Evolutionary conservation across 2,113 vertebrate genomes (phyloP).

Genomic region (Macroglossus sobrinus): DNA sequence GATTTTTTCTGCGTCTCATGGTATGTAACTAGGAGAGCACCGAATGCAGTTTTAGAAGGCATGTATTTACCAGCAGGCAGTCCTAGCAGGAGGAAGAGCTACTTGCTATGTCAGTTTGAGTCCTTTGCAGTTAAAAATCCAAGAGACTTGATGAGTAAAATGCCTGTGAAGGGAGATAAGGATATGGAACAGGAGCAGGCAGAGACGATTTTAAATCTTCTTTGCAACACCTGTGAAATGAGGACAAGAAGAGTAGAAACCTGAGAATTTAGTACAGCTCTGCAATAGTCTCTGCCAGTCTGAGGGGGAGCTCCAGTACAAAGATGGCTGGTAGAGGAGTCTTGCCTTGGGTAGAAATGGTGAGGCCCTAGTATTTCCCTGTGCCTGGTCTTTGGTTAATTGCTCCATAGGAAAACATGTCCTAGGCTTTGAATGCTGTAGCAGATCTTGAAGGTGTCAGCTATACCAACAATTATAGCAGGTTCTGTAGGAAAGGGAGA

Average conservation of each 20-base stretch:
- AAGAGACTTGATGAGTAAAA: not conserved
- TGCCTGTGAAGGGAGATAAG: accelerated
- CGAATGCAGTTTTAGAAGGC: not conserved
- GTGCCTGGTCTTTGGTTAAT: not conserved
- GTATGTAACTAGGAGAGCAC: not conserved
- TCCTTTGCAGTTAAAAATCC: not conserved
- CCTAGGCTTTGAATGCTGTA: not conserved
- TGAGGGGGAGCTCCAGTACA: not conserved
- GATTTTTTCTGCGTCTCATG: not conserved
- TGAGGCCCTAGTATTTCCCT: not conserved
- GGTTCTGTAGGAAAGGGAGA: not conserved
- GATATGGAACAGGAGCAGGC: not conserved
- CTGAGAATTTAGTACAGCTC: not conserved
- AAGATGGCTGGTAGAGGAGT: not conserved
- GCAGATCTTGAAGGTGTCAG: not conserved
- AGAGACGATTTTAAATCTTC: not conserved
- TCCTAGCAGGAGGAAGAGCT: not conserved
- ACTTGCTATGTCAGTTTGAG: not conserved
- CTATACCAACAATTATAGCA: not conserved
- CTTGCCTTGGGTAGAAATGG: too few species aligned
- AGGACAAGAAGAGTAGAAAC: not conserved
- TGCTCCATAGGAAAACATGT: not conserved
- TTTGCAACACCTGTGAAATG: not conserved
- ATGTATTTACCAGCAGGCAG: not conserved
- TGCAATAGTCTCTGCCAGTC: not conserved